Conservation (phyloP, 2,113 vertebrate species). For the Triplophysa rosa region DNA sequence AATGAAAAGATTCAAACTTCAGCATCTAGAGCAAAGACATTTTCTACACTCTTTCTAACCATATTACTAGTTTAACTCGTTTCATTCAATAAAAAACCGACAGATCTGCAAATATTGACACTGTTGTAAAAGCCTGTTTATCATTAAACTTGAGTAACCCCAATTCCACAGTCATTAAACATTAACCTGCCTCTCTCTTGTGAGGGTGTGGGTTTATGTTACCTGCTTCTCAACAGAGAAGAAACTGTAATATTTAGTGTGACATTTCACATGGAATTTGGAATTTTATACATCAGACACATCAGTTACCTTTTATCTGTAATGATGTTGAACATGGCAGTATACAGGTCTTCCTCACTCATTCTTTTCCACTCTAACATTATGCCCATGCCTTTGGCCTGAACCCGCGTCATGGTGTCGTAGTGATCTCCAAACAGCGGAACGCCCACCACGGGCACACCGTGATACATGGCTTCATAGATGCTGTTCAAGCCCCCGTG, state of each 20-base stretch:
- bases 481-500: constrained; percentile 98
- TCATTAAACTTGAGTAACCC: constrained; percentile 23
- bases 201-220: constrained; percentile 33
- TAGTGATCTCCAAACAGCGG: constrained; percentile 98
- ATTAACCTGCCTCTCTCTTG: constrained; percentile 8
- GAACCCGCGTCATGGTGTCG: constrained; percentile 95
- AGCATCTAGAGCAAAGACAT: neutral
- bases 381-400: constrained; percentile 97
- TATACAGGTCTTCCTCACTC: constrained; percentile 83
- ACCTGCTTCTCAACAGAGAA: constrained; percentile 72
- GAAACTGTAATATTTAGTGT: neutral
- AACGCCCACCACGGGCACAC: constrained; percentile 93
- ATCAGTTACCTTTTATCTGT: constrained; percentile 82
- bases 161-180: constrained; percentile 11
- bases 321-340: constrained; percentile 85
- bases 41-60: neutral
- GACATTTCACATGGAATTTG: neutral
- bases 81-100: neutral
- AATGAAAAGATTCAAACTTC: neutral
- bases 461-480: constrained; percentile 98
- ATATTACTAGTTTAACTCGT: neutral
- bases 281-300: neutral
- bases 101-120: constrained; percentile 34
- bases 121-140: neutral
- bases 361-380: constrained; percentile 92